Conservation (phyloP, 2,113 vertebrate genomes). For the Oceanodroma tethys region DNA sequence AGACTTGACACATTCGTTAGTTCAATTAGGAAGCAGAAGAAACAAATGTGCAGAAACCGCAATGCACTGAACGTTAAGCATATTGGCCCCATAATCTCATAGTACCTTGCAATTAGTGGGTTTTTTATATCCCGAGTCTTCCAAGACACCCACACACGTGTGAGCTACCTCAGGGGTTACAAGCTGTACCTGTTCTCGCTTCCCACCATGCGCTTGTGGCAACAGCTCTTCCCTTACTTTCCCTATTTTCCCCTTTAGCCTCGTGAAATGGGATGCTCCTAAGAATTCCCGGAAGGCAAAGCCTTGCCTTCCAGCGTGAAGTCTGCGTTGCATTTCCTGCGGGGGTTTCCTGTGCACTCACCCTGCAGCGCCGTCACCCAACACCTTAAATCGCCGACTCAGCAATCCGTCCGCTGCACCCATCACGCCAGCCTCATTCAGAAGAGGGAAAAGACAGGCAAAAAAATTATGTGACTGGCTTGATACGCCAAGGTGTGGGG, state of each 20-base stretch:
- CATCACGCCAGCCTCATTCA: rapidly evolving
- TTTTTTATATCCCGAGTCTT: too few species aligned
- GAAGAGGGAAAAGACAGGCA: background rate
- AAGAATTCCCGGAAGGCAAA: background rate
- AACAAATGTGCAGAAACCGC: background rate
- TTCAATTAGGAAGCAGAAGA: background rate
- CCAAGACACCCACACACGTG: rapidly evolving
- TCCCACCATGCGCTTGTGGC: rapidly evolving
- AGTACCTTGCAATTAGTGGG: background rate
- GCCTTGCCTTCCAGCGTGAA: background rate
- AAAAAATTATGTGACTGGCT: too few species aligned
- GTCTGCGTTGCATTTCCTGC: background rate
- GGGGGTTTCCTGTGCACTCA: too few species aligned
- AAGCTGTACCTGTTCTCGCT: background rate
- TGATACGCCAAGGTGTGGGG: rapidly evolving
- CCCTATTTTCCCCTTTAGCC: background rate
- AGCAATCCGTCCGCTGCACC: background rate
- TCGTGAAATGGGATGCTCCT: background rate
- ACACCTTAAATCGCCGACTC: rapidly evolving
- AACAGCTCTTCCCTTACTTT: background rate
- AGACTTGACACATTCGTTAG: too few species aligned
- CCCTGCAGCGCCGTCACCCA: background rate
- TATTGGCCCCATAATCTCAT: background rate
- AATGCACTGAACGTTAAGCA: too few species aligned
- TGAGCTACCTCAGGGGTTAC: too few species aligned